phyloP scores from a whole-genome alignment of 2,888 invertebrate genomes.

The Oxyscelio sp. region DNA sequence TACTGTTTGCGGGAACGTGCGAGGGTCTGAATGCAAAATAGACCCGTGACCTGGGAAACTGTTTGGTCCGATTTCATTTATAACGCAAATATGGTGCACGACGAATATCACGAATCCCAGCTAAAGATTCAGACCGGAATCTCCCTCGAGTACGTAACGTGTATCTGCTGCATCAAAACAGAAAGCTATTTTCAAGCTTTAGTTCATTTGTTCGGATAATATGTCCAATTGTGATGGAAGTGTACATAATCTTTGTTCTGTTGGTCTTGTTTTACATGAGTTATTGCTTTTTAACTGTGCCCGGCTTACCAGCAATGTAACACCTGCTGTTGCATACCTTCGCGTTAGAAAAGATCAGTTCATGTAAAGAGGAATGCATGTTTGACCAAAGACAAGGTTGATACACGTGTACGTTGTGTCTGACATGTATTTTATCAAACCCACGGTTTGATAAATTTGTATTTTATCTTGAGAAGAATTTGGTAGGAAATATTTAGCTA shows the following conservation, averaged over 20 bases:
- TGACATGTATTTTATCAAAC: too few relatives aligned
- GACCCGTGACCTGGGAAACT: slow-evolving; percentile 38
- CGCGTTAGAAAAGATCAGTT: too few relatives aligned
- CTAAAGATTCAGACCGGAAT: slow-evolving; percentile 54
- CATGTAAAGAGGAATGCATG: too few relatives aligned
- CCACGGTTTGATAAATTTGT: too few relatives aligned
- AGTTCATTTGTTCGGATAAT: slow-evolving; percentile 60
- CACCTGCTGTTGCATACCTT: too few relatives aligned
- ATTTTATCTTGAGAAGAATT: too few relatives aligned
- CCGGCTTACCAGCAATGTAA: too few relatives aligned
- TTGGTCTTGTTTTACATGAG: neutral
- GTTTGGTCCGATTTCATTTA: slow-evolving; percentile 40
- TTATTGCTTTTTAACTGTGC: slow-evolving; percentile 2
- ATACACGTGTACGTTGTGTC: too few relatives aligned
- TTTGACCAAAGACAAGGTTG: too few relatives aligned
- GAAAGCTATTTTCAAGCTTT: slow-evolving; percentile 78
- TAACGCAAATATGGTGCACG: slow-evolving; percentile 50
- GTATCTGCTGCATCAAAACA: slow-evolving; percentile 73
- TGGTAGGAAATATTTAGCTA: too few relatives aligned
- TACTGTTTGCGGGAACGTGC: too few relatives aligned
- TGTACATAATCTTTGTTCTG: neutral
- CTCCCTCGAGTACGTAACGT: slow-evolving; percentile 21
- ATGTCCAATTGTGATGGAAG: slow-evolving; percentile 13
- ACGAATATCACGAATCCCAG: slow-evolving; percentile 30
- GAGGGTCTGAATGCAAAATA: slow-evolving; percentile 18